These are phyloP conservation scores for Pongo abelii DNA, from an alignment of 2,113 vertebrate genomes.

Conservation along the genomic window DNA sequence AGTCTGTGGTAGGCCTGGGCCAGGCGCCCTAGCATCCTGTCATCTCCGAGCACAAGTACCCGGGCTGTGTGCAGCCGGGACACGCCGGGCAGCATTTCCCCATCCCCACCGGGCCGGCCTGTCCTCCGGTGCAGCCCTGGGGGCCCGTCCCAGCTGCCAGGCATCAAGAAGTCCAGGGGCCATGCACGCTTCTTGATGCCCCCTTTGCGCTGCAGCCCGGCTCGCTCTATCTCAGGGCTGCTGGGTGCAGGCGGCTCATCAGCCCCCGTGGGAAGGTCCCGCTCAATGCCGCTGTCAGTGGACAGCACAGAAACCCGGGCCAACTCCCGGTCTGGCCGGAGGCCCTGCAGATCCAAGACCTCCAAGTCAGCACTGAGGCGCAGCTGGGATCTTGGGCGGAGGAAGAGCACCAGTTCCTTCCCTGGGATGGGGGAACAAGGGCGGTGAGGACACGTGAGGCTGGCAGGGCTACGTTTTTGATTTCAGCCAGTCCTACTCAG, in stretches of 20 bases:
- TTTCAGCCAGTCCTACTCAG: background rate
- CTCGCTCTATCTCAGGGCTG: slow-evolving; percentile 75
- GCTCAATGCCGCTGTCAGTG: slow-evolving; percentile 94
- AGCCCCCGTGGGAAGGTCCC: slow-evolving; percentile 83
- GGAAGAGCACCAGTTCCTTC: slow-evolving; percentile 90
- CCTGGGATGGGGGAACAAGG: slow-evolving; percentile 81
- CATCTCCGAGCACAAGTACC: slow-evolving; percentile 91
- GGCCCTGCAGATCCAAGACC: slow-evolving; percentile 86
- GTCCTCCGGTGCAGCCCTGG: slow-evolving; percentile 80
- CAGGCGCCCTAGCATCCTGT: slow-evolving; percentile 91
- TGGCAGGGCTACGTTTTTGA: background rate
- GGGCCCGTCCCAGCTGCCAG: slow-evolving; percentile 81
- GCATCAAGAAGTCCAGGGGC: slow-evolving; percentile 85
- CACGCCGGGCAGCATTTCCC: slow-evolving; percentile 77
- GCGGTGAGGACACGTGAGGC: rapidly evolving
- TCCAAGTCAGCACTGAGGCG: slow-evolving; percentile 83
- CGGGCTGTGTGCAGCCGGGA: slow-evolving; percentile 90
- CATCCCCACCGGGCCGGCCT: slow-evolving; percentile 69
- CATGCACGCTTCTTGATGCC: slow-evolving; percentile 89
- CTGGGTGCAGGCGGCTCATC: slow-evolving; percentile 67
- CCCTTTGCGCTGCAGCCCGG: slow-evolving; percentile 86
- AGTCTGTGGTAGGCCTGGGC: slow-evolving; percentile 90
- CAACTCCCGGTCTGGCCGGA: slow-evolving; percentile 78
- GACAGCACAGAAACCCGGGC: slow-evolving; percentile 91
- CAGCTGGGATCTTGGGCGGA: slow-evolving; percentile 81